Evolutionary conservation across 2,113 vertebrate species (phyloP), one percentile per base, ranked within the genome.

Genomic region (Uropsilus gracilis): DNA sequence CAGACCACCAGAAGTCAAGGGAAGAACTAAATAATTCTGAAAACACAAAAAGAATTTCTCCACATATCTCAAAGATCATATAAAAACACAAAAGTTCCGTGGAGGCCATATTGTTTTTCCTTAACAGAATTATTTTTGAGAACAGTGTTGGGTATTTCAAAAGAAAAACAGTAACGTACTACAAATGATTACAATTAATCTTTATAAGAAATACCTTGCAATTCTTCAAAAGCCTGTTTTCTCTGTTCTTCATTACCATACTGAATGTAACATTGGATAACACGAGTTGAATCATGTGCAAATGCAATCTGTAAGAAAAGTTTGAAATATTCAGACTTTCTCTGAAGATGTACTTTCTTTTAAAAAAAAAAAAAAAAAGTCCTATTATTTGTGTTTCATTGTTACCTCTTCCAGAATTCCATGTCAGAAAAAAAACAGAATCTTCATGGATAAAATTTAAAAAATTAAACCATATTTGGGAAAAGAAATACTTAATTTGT

Each of bases 231-330:
- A 20, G 98, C 98, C 71, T 99, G 98, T 73, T 98, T 97, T 50
- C 99, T 98, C 97, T 99, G 99, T 85, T 99, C 97, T 63, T 99
- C 98, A 82, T 81, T 99, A 26, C 99, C 99, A 61, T 99, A 99
- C 95, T 99, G 99, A 95, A 99, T 98, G 90, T 99, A 99, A 96
- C 99, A 99, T 97, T 99, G 99, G 95, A 99, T 99, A 77, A 99
- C 99, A 18, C 99, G 98, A 18, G 99, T 99, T 0, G 99, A 99
- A 96, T 99, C 99, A 4, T 99, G 99, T 1, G 99, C 99, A 97
- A 99, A 99, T 0, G 99, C 99, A 97, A 99, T 99, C 99, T 99
- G 92, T 5, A 90, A 48, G 42, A 88, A 97, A 13, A 5, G 85
- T 32, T 72, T 72, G 57, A 82, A 32, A 28, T 39, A 39, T 69